Conservation (phyloP, 1,140 invertebrate genomes). For the Formica selysi region DNA sequence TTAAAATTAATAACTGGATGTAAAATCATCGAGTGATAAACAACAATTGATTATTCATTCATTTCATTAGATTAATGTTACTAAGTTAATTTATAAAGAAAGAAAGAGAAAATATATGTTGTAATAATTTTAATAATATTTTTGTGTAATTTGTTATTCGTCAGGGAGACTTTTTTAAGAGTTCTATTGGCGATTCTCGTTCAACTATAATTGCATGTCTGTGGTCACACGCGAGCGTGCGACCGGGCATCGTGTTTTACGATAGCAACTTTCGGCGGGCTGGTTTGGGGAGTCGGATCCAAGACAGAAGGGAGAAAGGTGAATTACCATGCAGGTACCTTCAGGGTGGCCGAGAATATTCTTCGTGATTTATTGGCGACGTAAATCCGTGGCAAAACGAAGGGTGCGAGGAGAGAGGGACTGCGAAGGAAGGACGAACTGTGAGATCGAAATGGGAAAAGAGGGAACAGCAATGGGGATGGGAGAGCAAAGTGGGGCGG, state of each 20-base stretch:
- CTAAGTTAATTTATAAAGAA: too few relatives aligned
- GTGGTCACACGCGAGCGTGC: background rate
- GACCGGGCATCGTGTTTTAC: slow-evolving; percentile 1
- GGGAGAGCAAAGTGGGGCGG: background rate
- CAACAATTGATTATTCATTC: background rate
- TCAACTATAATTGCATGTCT: background rate
- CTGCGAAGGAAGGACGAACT: background rate
- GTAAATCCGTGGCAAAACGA: slow-evolving; percentile 49
- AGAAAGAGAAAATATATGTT: too few relatives aligned
- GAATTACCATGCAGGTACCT: slow-evolving; percentile 57
- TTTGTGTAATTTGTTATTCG: background rate
- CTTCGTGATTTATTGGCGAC: slow-evolving; percentile 65
- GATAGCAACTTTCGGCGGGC: slow-evolving; percentile 35
- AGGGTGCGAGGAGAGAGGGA: background rate
- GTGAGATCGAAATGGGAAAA: slow-evolving; percentile 31
- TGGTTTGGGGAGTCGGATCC: slow-evolving; percentile 19
- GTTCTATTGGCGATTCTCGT: background rate
- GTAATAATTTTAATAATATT: background rate
- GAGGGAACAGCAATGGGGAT: slow-evolving; percentile 5
- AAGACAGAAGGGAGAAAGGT: slow-evolving; percentile 51
- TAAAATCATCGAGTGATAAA: background rate
- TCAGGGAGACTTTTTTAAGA: background rate
- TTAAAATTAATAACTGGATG: background rate
- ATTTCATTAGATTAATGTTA: background rate
- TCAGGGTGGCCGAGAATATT: slow-evolving; percentile 63